Conservation (phyloP, 2,797 vertebrate genomes). For the Psittacula echo region DNA sequence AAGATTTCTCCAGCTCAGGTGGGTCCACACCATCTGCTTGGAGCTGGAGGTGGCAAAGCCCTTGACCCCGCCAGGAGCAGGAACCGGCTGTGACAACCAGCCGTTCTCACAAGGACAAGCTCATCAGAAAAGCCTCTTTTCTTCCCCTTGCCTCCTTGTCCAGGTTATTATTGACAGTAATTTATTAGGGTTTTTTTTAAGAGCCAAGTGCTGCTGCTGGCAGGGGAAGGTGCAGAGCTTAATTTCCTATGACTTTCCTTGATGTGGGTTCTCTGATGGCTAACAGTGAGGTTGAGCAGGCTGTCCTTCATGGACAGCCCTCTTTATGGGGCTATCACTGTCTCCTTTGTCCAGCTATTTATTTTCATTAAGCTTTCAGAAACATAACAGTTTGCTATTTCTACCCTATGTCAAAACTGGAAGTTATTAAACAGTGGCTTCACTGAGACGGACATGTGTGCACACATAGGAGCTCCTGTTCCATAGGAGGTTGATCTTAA, state of each 20-base stretch:
- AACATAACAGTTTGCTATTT: not conserved
- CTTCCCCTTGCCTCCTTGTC: not conserved
- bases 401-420: not conserved
- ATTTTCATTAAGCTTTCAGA: not conserved
- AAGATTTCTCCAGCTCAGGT: conserved; percentile 44
- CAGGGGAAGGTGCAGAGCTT: not conserved
- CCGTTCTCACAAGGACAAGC: not conserved
- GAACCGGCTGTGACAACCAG: rapidly evolving
- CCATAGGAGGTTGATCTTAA: not conserved
- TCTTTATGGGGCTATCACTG: not conserved
- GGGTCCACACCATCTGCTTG: conserved; percentile 33
- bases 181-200: not conserved
- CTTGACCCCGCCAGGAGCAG: not conserved
- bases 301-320: not conserved
- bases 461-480: not conserved
- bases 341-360: not conserved
- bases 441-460: not conserved
- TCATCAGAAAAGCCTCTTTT: not conserved
- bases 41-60: not conserved
- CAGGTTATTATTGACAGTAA: not conserved
- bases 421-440: not conserved
- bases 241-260: not conserved
- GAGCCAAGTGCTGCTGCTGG: not conserved
- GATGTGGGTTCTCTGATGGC: not conserved
- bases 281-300: not conserved